Evolutionary conservation across 2,113 vertebrate species (phyloP), one percentile per base, ranked within the genome.

Genomic region (Clinocottus analis): DNA sequence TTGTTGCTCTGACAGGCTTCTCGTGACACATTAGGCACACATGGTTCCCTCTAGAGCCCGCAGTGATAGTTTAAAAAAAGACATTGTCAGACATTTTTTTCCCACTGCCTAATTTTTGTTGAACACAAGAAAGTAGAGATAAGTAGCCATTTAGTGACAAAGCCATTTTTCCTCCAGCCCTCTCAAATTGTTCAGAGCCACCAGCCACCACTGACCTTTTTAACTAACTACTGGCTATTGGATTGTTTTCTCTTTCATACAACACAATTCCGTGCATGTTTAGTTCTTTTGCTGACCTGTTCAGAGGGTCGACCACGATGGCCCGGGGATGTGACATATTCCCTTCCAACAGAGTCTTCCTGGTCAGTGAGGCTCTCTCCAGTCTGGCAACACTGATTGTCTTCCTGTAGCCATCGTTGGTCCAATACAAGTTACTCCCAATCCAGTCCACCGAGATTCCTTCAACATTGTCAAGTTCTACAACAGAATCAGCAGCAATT

Each of bases 391-490:
- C 98, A 23, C 96, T 97, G 79, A 99, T 99, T 0, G 97, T 98
- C 94, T 99, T 99, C 83, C 95, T 96, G 84, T 97, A 96, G n/a
- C 98, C 98, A 82, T 99, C 98, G 0, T 99, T 99, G 41, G 98
- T 99, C 98, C 98, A 99, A 45, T 99, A 99, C 47, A 99, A 92
- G 78, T 99, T 99, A 87, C 98, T 98, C 79, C 97, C 97, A 90
- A 99, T 97, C 98, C 98, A 99, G 85, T 99, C 98, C 84, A 99
- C 98, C 56, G 98, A 98, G 85, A 99, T 97, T 19, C 98, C 98
- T 90, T 99, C 98, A 21, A 99, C 97, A 47, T 99, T 99, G 92
- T 99, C 97, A 1, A 99, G 95, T 86, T 99, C 98, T 99, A 75
- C 49, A 63, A 79, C 16, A 85, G 19, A 67, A 64, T 61, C 5